phyloP scores from a whole-genome alignment of 2,113 vertebrate species.

The Sinocyclocheilus maitianheensis region DNA sequence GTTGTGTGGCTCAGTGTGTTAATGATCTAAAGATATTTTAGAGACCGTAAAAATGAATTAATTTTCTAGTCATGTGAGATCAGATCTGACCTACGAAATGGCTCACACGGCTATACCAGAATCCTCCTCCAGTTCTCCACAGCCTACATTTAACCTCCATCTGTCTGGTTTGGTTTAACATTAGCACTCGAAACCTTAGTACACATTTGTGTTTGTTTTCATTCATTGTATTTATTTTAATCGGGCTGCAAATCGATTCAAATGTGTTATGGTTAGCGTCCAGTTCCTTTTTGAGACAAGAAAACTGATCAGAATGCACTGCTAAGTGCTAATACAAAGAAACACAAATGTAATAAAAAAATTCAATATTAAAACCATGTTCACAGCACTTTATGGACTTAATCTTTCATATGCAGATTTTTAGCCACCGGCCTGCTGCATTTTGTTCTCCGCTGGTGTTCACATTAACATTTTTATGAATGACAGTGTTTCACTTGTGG shows the following conservation, averaged over 20 bases:
- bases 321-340: neutral
- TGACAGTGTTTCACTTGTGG: neutral
- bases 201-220: slow-evolving; percentile 39
- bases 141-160: slow-evolving; percentile 40
- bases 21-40: neutral
- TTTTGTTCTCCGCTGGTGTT: neutral
- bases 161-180: slow-evolving; percentile 36
- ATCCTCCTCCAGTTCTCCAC: neutral
- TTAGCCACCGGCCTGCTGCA: neutral
- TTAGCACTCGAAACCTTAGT: slow-evolving; percentile 18
- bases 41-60: neutral
- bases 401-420: neutral
- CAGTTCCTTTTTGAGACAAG: neutral
- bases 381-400: neutral
- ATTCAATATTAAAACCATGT: neutral
- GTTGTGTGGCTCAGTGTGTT: slow-evolving; percentile 16
- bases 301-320: neutral
- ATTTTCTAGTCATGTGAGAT: neutral
- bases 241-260: neutral
- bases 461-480: slow-evolving; percentile 11
- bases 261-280: neutral
- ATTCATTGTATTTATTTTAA: slow-evolving; percentile 19
- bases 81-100: neutral
- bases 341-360: neutral
- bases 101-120: neutral